Evolutionary conservation across 30 jellyfish, hydroid and myxozoan genomes (phyloP).

Genomic region (Hydractinia echinata): DNA sequence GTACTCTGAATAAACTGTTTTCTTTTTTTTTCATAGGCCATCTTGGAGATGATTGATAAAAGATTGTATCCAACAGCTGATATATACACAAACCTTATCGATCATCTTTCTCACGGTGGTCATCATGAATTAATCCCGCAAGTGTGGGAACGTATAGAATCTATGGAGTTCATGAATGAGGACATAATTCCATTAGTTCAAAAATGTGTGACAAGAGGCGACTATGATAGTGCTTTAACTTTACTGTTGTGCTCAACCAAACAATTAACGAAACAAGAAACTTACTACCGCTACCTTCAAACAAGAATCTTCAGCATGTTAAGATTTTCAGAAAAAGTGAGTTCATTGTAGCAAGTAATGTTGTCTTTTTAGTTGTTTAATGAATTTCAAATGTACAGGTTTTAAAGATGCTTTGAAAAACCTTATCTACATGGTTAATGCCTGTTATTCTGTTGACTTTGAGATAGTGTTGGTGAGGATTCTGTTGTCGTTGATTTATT

Average conservation of each 20-base stretch:
- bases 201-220: conserved; percentile 13
- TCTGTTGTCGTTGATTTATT: too few species aligned
- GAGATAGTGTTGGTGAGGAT: too few species aligned
- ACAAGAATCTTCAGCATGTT: neutral
- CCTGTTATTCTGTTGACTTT: too few species aligned
- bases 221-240: conserved; percentile 20
- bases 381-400: neutral
- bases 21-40: neutral
- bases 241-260: neutral
- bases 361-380: neutral
- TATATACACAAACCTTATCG: conserved; percentile 4
- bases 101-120: conserved; percentile 20
- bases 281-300: conserved; percentile 1
- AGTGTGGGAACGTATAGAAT: conserved; percentile 22
- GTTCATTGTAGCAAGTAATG: neutral
- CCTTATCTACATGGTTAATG: too few species aligned
- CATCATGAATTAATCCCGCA: conserved; percentile 6
- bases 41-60: conserved; percentile 21
- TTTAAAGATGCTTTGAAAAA: too few species aligned
- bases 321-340: conserved; percentile 1
- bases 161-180: neutral
- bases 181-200: neutral
- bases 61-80: conserved; percentile 24
- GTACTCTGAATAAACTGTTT: neutral
- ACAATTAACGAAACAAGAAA: neutral